Conservation (phyloP, 2,888 invertebrate species). For the Drosophila neotestacea region DNA sequence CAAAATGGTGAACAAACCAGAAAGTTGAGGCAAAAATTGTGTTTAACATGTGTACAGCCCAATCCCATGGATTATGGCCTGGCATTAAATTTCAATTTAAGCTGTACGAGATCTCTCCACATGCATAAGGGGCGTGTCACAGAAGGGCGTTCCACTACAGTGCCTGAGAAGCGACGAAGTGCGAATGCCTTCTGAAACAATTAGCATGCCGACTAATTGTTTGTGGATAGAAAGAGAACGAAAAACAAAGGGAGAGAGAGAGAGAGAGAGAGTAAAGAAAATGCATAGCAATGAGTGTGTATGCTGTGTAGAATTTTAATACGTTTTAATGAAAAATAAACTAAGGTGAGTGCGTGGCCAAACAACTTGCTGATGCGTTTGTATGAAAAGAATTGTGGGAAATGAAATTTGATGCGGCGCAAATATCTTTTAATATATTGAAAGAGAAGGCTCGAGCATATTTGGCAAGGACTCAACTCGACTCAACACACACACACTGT, state of each 20-base stretch:
- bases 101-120: slow-evolving; percentile 56
- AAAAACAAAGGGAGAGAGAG: slow-evolving; percentile 4
- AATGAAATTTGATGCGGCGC: slow-evolving; percentile 64
- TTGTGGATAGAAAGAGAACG: slow-evolving; percentile 35
- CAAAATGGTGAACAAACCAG: slow-evolving; percentile 22
- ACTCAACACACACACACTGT: slow-evolving; percentile 23
- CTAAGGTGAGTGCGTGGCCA: slow-evolving; percentile 38
- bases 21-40: slow-evolving; percentile 61
- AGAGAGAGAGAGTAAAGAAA: neutral
- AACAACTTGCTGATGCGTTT: slow-evolving; percentile 15
- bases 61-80: slow-evolving; percentile 70
- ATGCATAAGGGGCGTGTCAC: slow-evolving; percentile 3
- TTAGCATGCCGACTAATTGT: slow-evolving; percentile 76
- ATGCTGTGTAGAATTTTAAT: slow-evolving; percentile 58
- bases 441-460: slow-evolving; percentile 12
- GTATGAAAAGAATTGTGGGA: slow-evolving; percentile 32
- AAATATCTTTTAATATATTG: slow-evolving; percentile 59
- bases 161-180: slow-evolving; percentile 75
- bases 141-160: slow-evolving; percentile 2
- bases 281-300: slow-evolving; percentile 15
- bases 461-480: slow-evolving; percentile 36
- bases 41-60: slow-evolving; percentile 78
- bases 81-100: slow-evolving; percentile 82
- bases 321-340: slow-evolving; percentile 74
- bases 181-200: slow-evolving; percentile 76